Evolutionary conservation across 2,797 vertebrate species (phyloP).

Genomic region (Poecilia velifera): DNA sequence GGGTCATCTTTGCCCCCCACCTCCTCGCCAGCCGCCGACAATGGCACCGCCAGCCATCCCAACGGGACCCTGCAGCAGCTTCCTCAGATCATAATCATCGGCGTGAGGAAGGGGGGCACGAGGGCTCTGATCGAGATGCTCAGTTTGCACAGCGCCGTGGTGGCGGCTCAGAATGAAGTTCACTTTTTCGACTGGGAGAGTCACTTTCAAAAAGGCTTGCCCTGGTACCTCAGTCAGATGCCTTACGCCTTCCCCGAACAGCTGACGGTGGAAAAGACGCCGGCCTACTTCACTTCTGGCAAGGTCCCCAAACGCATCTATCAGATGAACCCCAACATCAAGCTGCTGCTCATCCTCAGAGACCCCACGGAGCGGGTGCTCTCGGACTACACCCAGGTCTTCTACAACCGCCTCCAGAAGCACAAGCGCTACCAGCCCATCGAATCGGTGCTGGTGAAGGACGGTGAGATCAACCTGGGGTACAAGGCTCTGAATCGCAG

Average conservation of each 20-base stretch:
- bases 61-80: conserved; percentile 86
- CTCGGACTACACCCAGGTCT: conserved; percentile 98
- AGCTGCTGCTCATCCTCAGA: conserved; percentile 93
- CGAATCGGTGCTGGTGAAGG: conserved; percentile 88
- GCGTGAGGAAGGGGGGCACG: conserved; percentile 95
- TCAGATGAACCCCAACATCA: conserved; percentile 86
- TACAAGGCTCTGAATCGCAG: conserved; percentile 98
- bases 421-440: conserved; percentile 90
- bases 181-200: conserved; percentile 98
- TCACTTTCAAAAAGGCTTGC: conserved; percentile 88
- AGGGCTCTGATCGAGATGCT: conserved; percentile 96
- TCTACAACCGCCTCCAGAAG: conserved; percentile 94
- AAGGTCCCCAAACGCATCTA: conserved; percentile 90
- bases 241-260: conserved; percentile 87
- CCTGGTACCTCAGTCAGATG: conserved; percentile 96
- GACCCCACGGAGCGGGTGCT: conserved; percentile 95
- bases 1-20: conserved; percentile 44
- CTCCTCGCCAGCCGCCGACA: conserved; percentile 56
- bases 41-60: conserved; percentile 64
- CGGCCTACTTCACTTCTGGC: conserved; percentile 93
- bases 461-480: conserved; percentile 87
- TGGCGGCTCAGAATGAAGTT: conserved; percentile 92
- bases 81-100: conserved; percentile 93
- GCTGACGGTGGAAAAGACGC: conserved; percentile 95
- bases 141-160: conserved; percentile 89